Conservation (phyloP, 2,113 vertebrate species). For the Elgaria multicarinata region DNA sequence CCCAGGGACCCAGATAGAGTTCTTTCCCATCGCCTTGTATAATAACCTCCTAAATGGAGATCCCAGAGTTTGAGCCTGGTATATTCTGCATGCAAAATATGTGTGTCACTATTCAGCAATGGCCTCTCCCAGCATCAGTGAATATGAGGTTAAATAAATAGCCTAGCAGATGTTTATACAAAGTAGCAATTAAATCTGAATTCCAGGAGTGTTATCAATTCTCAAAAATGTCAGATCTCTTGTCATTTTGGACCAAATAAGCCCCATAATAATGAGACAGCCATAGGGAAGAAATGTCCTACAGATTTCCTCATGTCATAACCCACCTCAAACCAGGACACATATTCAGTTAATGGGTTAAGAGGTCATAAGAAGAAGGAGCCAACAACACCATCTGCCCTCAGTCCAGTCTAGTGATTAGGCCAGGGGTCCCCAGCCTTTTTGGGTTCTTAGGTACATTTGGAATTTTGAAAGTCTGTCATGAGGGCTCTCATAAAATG, state of each 20-base stretch:
- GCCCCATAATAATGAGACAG: not conserved
- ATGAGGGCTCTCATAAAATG: too few species aligned
- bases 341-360: not conserved
- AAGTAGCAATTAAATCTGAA: not conserved
- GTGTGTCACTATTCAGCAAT: too few species aligned
- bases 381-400: not conserved
- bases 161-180: not conserved
- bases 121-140: too few species aligned
- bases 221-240: not conserved
- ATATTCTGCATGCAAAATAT: too few species aligned
- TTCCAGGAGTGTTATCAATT: too few species aligned
- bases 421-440: too few species aligned
- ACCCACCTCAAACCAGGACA: not conserved
- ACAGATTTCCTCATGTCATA: not conserved
- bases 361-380: not conserved
- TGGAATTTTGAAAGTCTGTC: too few species aligned
- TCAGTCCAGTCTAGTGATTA: not conserved
- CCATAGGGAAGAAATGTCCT: not conserved
- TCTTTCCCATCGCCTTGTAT: too few species aligned
- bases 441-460: too few species aligned
- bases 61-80: too few species aligned
- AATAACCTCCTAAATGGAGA: too few species aligned
- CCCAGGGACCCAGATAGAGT: too few species aligned
- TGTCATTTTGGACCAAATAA: not conserved
- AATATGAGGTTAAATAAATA: not conserved